Evolutionary conservation across 2,113 vertebrate species (phyloP).

Genomic region (Pituophis catenifer): DNA sequence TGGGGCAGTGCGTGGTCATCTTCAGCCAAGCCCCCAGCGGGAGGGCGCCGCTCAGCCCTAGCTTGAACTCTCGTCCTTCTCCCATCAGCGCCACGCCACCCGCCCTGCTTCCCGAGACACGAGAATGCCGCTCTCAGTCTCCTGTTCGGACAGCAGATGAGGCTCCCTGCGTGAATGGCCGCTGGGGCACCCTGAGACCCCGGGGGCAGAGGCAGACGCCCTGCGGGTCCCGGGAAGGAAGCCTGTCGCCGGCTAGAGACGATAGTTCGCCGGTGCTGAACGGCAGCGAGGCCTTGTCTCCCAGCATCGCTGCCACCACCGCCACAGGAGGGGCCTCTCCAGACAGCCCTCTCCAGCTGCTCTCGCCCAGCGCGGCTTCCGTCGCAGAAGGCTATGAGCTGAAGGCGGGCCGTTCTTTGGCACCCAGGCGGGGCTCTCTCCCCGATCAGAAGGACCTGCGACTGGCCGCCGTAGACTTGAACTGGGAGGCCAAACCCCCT

Average conservation of each 20-base stretch:
- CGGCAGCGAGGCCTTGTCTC: constrained; percentile 78
- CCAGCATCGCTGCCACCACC: constrained; percentile 58
- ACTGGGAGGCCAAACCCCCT: constrained; percentile 80
- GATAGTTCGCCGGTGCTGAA: constrained; percentile 86
- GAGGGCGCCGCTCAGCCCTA: constrained; percentile 92
- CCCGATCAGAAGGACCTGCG: constrained; percentile 75
- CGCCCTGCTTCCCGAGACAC: constrained; percentile 81
- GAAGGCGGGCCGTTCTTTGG: constrained; percentile 56
- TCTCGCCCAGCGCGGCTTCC: constrained; percentile 78
- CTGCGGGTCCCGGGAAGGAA: constrained; percentile 81
- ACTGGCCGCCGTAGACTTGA: constrained; percentile 74
- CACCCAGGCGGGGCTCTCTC: constrained; percentile 63
- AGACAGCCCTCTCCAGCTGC: constrained; percentile 81
- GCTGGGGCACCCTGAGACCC: constrained; percentile 93
- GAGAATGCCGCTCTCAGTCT: constrained; percentile 90
- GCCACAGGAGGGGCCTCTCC: constrained; percentile 53
- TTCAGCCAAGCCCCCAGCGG: constrained; percentile 97
- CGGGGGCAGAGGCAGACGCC: constrained; percentile 76
- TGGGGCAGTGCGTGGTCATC: constrained; percentile 95
- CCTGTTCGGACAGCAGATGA: constrained; percentile 85
- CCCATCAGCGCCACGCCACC: constrained; percentile 94
- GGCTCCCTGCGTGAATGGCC: constrained; percentile 92
- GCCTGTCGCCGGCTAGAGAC: constrained; percentile 84
- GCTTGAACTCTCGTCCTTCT: constrained; percentile 93
- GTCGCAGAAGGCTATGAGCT: constrained; percentile 68